These are phyloP conservation scores for Andrena trimmerana DNA, from an alignment of 2,888 invertebrate species.

Conservation along the genomic window DNA sequence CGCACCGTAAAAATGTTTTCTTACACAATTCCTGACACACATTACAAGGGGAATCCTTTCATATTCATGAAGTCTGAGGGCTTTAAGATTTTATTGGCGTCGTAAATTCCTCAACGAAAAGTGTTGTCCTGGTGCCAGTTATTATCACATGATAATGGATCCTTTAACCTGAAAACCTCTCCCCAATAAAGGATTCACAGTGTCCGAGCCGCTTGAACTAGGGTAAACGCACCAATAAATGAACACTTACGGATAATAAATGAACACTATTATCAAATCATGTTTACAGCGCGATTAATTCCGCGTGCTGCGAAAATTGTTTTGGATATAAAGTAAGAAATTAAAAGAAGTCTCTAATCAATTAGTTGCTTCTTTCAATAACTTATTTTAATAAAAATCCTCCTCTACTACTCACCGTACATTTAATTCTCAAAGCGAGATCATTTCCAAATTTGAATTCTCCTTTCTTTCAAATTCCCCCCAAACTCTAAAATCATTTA, in stretches of 20 bases:
- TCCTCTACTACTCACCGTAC: too few relatives aligned
- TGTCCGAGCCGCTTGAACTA: not conserved
- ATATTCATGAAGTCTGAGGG: not conserved
- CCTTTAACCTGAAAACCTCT: not conserved
- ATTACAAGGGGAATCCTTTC: not conserved
- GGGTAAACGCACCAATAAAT: not conserved
- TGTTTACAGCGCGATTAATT: too few relatives aligned
- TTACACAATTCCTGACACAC: not conserved
- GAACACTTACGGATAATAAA: not conserved
- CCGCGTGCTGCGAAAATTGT: too few relatives aligned
- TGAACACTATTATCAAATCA: not conserved
- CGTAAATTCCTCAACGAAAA: conserved; percentile 16
- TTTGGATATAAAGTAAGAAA: too few relatives aligned
- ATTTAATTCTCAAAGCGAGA: too few relatives aligned
- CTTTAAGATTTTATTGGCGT: conserved; percentile 37
- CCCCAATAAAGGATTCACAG: not conserved
- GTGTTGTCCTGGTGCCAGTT: not conserved
- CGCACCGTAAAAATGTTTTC: conserved; percentile 21
- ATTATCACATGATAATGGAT: conserved; percentile 7
- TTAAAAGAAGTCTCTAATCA: too few relatives aligned
- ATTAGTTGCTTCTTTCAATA: too few relatives aligned
- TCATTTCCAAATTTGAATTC: too few relatives aligned
- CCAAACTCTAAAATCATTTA: too few relatives aligned
- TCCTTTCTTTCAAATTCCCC: too few relatives aligned
- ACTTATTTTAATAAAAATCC: too few relatives aligned